These are phyloP conservation scores for Antheraea assamensis DNA, from an alignment of 2,888 invertebrate species.

Conservation along the genomic window DNA sequence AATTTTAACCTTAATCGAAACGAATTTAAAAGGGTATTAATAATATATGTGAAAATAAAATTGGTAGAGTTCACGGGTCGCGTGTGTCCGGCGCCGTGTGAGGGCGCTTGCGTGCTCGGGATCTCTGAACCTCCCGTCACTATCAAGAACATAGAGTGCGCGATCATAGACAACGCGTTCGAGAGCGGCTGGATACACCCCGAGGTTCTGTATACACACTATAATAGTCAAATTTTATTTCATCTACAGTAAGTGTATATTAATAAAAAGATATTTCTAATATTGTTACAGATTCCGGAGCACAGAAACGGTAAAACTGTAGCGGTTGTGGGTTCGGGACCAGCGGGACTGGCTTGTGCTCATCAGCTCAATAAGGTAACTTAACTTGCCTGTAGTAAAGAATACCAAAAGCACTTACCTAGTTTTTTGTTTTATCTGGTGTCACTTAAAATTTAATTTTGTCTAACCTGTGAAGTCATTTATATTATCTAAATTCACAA, in stretches of 20 bases:
- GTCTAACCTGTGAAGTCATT: no score
- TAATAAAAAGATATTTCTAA: not conserved
- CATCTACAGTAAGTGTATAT: no score
- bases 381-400: not conserved
- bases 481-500: no score
- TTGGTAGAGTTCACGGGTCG: conserved; percentile 92
- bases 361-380: conserved; percentile 96
- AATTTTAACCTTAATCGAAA: no score
- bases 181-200: conserved; percentile 97
- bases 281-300: conserved; percentile 81
- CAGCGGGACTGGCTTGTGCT: conserved; percentile 97
- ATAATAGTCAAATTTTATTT: no score
- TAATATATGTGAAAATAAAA: not conserved
- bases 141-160: conserved; percentile 99
- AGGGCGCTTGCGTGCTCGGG: conserved; percentile 97
- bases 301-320: conserved; percentile 90
- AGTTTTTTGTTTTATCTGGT: no score
- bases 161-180: conserved; percentile 99
- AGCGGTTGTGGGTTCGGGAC: conserved; percentile 96
- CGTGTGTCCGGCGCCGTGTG: conserved; percentile 98
- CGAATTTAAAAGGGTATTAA: not conserved
- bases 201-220: conserved; percentile 66
- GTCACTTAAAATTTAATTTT: no score
- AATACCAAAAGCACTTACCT: not conserved
- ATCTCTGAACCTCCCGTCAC: conserved; percentile 98